Base-by-base conservation (phyloP, 2,113 vertebrate genomes). In the Mohoua ochrocephala region DNA sequence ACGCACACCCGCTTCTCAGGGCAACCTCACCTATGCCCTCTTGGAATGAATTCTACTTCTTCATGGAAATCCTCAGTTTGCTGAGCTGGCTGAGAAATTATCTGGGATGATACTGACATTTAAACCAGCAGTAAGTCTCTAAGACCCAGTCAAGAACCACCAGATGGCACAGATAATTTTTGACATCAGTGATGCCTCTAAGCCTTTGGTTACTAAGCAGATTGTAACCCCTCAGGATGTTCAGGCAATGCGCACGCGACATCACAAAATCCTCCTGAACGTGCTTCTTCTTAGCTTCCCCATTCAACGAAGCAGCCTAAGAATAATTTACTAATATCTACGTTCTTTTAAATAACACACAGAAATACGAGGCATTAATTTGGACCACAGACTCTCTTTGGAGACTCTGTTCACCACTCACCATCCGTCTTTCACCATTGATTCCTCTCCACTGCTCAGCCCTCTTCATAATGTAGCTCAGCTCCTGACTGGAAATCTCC, bases 361-460 rank as follows among this genome's bases (percentile, higher is more conserved):
- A 75, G 37, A 73, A 53, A 47, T 16, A 26, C 7, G 56, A 71
- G 81, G 17, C 13, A 73, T 73, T 37, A 13, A 52, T 81, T 52
- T 68, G 9, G 18, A 39, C 14, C 41, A 52, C 37, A 49, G 50
- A 21, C 26, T 69, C 17, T 13, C 74, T 76, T n/a, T 61, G 39
- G 27, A 70, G 60, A 39, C 13, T 57, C 31, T 80, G 35, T 41
- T 56, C 4, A 5, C 31, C 54, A 90, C 98, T 98, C 96, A 99
- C 99, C 98, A 99, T 98, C 26, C 98, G 98, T 92, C 99, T 98
- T 95, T 99, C 99, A 56, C 99, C 99, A 7, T 93, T 98, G 95
- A 98, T 97, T 88, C 99, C 99, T 97, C 99, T 98, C 99, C 99
- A 99, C 87, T 99, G 99, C 95, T 99, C 98, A 26, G 99, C 98